Percentiles rank a stretch among this genome's conserved stretches.
Conservation (phyloP, 2,113 vertebrate genomes). For the Irena cyanogastra region DNA sequence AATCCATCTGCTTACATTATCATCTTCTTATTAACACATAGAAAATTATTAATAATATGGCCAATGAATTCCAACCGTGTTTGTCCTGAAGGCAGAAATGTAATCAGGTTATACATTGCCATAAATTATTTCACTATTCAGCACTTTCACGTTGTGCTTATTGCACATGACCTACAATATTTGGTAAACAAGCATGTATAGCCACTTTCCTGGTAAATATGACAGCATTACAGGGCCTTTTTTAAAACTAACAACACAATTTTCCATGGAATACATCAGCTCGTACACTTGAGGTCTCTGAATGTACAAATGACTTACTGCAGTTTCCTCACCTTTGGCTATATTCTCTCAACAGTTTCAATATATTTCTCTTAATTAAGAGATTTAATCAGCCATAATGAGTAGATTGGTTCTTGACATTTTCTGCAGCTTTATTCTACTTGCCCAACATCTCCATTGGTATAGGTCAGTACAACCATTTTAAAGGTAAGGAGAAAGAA, state of each 20-base stretch:
- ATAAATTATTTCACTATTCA: constrained; percentile 50
- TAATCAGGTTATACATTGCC: constrained; percentile 30
- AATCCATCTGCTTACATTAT: constrained; percentile 27
- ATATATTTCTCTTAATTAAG: not conserved
- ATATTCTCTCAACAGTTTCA: not conserved
- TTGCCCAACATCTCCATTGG: not conserved
- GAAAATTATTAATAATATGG: constrained; percentile 49
- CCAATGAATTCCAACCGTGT: constrained; percentile 30
- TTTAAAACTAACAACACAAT: not conserved
- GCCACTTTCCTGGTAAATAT: not conserved
- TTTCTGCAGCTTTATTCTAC: not conserved
- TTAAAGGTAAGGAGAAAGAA: not conserved
- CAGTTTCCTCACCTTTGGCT: not conserved
- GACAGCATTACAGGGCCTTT: not conserved
- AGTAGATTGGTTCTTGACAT: not conserved
- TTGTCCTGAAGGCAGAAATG: constrained; percentile 56
- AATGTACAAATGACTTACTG: not conserved
- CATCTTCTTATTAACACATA: constrained; percentile 12
- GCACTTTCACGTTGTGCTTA: constrained; percentile 32
- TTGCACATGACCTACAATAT: constrained; percentile 27
- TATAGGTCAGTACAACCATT: not conserved
- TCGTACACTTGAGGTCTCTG: not conserved
- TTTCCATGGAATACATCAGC: not conserved
- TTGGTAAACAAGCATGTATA: not conserved
- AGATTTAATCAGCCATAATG: not conserved